Base-by-base conservation (phyloP, 2,797 vertebrate species). In the Avahi laniger region DNA sequence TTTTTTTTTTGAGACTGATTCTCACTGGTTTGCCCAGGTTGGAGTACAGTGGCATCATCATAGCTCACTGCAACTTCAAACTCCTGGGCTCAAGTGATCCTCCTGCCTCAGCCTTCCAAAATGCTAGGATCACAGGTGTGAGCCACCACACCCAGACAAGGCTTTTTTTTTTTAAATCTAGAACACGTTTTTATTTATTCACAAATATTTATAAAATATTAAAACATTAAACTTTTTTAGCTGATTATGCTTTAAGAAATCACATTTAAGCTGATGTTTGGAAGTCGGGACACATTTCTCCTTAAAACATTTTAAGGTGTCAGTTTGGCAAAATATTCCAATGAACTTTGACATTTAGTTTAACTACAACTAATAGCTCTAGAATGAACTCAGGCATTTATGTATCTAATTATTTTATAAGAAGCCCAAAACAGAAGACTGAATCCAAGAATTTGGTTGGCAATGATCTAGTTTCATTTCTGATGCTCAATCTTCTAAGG, bases 201-300 rank as follows among this genome's bases (percentile, higher is more conserved):
- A 92, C 20, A 93, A 82, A 72, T 91, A 89, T 59, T 89, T 83
- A 83, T 59, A 65, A 95, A 86, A 59, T 75, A 86, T 72, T 35
- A 35, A 38, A 82, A 46, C 14, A 54, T 35, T 70, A 94, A 33
- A 72, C 11, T 80, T 76, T 92, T 63, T 87, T 72, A 93, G 69
- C 52, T 65, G 18, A 79, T 84, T 73, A 38, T 75, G 24, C 28
- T 72, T 79, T 78, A 41, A 48, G 43, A 88, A 26, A 28, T 83
- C 73, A 48, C 65, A 12, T 69, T 75, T 75, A 89, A 50, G 24
- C n/a, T 50, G n/a, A 26, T 83, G 24, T 79, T 82, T 89, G 4
- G 59, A 93, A 89, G 38, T 70, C 50, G 88, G 30, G 81, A 78
- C 48, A 17, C 30, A 13, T 94, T 80, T 95, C 50, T 89, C 7